Evolutionary conservation across 2,797 vertebrate species (phyloP).

Genomic region (Acipenser oxyrinchus): DNA sequence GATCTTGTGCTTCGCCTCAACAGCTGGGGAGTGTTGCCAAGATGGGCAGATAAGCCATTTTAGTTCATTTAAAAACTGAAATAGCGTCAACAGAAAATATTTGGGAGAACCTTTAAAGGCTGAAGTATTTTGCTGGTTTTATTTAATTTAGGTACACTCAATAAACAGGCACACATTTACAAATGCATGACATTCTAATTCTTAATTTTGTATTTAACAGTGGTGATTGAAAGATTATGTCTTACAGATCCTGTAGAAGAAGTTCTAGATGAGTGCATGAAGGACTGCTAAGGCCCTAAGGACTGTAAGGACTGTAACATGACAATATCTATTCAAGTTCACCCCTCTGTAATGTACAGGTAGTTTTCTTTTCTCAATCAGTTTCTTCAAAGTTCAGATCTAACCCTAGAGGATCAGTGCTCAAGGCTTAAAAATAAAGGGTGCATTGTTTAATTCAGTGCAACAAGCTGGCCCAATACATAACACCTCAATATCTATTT

Average conservation of each 20-base stretch:
- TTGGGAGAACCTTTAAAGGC: constrained; percentile 29
- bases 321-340: too few relatives aligned
- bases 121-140: neutral
- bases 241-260: neutral
- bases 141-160: too few relatives aligned
- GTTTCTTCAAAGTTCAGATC: too few relatives aligned
- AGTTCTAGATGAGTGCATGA: neutral
- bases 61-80: constrained; percentile 61
- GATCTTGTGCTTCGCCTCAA: constrained; percentile 51
- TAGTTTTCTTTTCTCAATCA: neutral
- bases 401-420: too few relatives aligned
- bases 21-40: constrained; percentile 53
- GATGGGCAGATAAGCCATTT: constrained; percentile 57
- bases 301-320: too few relatives aligned
- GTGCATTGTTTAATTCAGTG: too few relatives aligned
- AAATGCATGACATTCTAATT: neutral
- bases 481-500: too few relatives aligned
- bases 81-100: constrained; percentile 49
- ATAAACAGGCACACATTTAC: too few relatives aligned
- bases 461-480: too few relatives aligned
- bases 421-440: too few relatives aligned
- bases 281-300: too few relatives aligned
- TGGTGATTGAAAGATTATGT: neutral
- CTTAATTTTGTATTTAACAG: neutral
- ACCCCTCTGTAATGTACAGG: neutral